Evolutionary conservation across 2,888 invertebrate genomes (phyloP).

Genomic region (Eilema griseolum): DNA sequence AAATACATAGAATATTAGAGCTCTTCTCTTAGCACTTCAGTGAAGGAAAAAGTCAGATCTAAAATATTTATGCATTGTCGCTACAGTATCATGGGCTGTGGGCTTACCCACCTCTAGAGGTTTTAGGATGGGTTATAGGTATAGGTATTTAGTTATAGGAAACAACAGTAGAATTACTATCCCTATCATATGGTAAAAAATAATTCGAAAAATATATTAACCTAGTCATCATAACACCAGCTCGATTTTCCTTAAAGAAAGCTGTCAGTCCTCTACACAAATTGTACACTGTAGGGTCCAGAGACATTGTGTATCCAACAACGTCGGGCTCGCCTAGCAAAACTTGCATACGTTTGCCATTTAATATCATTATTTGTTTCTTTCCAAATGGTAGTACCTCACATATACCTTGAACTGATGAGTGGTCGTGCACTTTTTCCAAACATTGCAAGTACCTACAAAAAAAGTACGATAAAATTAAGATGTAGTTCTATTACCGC

Average conservation of each 20-base stretch:
- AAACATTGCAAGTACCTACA: slow-evolving; percentile 76
- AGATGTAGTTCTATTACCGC: background rate
- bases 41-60: background rate
- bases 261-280: slow-evolving; percentile 85
- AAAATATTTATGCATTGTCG: too few relatives aligned
- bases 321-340: slow-evolving; percentile 78
- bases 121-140: background rate
- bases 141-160: background rate
- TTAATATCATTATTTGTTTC: slow-evolving; percentile 73
- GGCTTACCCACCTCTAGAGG: too few relatives aligned
- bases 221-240: slow-evolving; percentile 83
- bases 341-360: slow-evolving; percentile 78
- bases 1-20: background rate
- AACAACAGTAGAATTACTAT: background rate
- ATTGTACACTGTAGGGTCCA: slow-evolving; percentile 80
- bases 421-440: slow-evolving; percentile 82
- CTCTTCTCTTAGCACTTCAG: background rate
- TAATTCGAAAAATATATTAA: slow-evolving; percentile 35
- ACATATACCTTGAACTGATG: slow-evolving; percentile 79
- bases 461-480: background rate
- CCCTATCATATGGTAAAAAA: background rate
- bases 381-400: slow-evolving; percentile 82
- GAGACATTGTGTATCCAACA: slow-evolving; percentile 81
- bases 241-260: slow-evolving; percentile 84
- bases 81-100: too few relatives aligned